Conservation (phyloP, 2,888 invertebrate genomes). For the Pachydiplax longipennis region DNA sequence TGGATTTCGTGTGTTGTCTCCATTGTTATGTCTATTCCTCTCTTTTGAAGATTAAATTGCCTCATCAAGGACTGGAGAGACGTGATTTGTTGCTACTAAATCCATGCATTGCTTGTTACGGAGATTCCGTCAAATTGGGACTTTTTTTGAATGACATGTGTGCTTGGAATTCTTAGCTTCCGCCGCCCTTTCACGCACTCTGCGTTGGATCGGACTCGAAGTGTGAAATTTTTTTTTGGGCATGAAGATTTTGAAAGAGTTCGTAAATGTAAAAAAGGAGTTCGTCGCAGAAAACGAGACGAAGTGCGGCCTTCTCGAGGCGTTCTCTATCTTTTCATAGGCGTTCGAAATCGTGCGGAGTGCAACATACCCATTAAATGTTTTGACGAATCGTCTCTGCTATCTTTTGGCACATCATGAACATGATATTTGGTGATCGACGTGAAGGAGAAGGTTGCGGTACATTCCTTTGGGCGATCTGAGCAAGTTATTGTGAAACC, state of each 20-base stretch:
- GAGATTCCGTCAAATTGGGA: neutral
- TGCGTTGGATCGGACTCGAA: neutral
- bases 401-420: too few relatives aligned
- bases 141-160: neutral
- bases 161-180: neutral
- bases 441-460: too few relatives aligned
- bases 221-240: neutral
- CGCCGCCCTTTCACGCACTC: neutral
- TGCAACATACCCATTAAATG: too few relatives aligned
- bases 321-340: neutral
- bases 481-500: too few relatives aligned
- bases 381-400: too few relatives aligned
- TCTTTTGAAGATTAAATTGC: neutral
- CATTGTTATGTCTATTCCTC: neutral
- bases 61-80: neutral
- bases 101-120: neutral
- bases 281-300: neutral
- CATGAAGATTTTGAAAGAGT: neutral
- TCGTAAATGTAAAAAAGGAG: neutral
- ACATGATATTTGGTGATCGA: too few relatives aligned
- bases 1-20: neutral
- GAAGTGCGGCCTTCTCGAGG: neutral
- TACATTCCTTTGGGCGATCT: too few relatives aligned
- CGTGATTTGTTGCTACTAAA: neutral
- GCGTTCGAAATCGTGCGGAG: neutral